Evolutionary conservation across 2,888 invertebrate genomes (phyloP).

Genomic region (Eucera pruinosa): DNA sequence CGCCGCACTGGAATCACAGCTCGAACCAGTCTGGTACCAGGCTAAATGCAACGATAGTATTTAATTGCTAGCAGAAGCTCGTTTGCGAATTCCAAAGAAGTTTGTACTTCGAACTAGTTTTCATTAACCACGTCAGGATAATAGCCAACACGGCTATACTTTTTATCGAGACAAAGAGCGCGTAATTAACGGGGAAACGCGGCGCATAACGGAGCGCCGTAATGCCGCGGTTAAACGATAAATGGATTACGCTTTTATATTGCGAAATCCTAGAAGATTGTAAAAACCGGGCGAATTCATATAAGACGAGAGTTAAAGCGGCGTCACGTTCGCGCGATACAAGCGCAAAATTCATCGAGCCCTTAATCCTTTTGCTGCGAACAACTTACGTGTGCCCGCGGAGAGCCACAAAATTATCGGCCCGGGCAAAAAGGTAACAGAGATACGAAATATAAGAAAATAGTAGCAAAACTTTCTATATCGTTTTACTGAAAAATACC

Average conservation of each 20-base stretch:
- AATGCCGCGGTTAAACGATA: slow-evolving; percentile 19
- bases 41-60: slow-evolving; percentile 1
- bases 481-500: too few species aligned
- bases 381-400: too few species aligned
- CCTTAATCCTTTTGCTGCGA: too few species aligned
- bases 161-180: slow-evolving; percentile 21
- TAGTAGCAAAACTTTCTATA: too few species aligned
- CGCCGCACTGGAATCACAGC: too few species aligned
- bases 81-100: slow-evolving; percentile 40
- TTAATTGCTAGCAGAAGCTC: slow-evolving; percentile 24
- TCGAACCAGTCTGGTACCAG: neutral
- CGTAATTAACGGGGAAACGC: slow-evolving; percentile 40
- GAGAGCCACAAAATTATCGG: too few species aligned
- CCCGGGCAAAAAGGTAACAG: too few species aligned
- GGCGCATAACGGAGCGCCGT: neutral
- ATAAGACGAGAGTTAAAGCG: neutral
- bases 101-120: slow-evolving; percentile 35
- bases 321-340: neutral
- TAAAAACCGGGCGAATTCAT: too few species aligned
- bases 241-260: slow-evolving; percentile 23
- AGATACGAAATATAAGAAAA: too few species aligned
- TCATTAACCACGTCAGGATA: slow-evolving; percentile 28
- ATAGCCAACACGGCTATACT: slow-evolving; percentile 6
- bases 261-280: neutral
- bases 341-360: too few species aligned